Conservation (phyloP, 2,797 vertebrate genomes). For the Euphonia xanthogaster region DNA sequence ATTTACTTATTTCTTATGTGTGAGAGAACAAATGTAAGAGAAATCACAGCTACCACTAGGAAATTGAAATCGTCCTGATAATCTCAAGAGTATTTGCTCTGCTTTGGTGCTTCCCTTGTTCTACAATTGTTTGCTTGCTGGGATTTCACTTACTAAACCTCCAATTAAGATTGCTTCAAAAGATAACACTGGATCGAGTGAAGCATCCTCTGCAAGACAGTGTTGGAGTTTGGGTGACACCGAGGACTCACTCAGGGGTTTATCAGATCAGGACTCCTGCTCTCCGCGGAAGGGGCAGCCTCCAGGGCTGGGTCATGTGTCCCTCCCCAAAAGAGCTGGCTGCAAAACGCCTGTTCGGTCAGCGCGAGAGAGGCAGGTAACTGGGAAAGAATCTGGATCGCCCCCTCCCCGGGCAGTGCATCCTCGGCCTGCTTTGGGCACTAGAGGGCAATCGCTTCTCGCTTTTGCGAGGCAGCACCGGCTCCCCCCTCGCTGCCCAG, state of each 20-base stretch:
- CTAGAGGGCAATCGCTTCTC: conserved; percentile 73
- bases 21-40: neutral
- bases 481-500: neutral
- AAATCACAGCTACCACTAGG: neutral
- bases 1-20: neutral
- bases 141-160: neutral
- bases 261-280: neutral
- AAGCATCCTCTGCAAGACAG: rapidly evolving
- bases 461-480: conserved; percentile 19
- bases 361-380: neutral
- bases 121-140: neutral
- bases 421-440: conserved; percentile 2
- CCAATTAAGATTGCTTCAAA: neutral
- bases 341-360: neutral
- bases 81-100: neutral
- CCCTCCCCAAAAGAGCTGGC: neutral
- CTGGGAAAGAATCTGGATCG: neutral
- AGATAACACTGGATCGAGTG: neutral
- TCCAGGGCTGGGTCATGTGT: neutral
- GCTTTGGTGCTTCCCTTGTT: neutral
- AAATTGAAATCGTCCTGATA: neutral
- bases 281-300: neutral
- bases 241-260: neutral
- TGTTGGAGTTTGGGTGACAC: neutral
- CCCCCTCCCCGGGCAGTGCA: neutral